These are phyloP conservation scores for Micoletzkya japonica DNA, from an alignment of 2,888 invertebrate species.

Conservation along the genomic window DNA sequence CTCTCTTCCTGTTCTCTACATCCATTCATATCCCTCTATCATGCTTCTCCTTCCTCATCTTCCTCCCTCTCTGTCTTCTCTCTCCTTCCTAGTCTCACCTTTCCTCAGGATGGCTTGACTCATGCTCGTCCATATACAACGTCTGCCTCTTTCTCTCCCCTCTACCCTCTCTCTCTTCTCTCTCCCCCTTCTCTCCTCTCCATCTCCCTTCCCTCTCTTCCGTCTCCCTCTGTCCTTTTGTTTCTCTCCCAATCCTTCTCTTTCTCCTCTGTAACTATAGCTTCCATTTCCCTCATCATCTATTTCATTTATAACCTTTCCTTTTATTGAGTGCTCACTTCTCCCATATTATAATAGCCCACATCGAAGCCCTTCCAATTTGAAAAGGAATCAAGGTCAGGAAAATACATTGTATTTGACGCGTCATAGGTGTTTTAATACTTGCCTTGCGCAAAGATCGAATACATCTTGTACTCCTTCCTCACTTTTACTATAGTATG, in stretches of 20 bases:
- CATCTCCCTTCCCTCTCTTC: neutral
- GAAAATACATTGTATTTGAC: too few relatives aligned
- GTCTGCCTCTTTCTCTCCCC: neutral
- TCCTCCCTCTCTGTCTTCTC: neutral
- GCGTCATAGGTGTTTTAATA: too few relatives aligned
- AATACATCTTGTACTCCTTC: too few relatives aligned
- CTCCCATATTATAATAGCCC: too few relatives aligned
- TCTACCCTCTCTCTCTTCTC: neutral
- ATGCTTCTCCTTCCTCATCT: neutral
- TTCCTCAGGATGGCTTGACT: neutral
- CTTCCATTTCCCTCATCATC: too few relatives aligned
- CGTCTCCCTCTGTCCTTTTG: neutral
- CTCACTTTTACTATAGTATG: too few relatives aligned
- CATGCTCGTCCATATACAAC: constrained; percentile 3
- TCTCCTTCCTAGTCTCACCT: constrained; percentile 4
- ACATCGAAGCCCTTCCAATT: too few relatives aligned
- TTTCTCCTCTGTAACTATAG: neutral
- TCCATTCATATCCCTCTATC: neutral
- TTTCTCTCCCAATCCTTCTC: neutral
- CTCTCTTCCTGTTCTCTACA: too few relatives aligned
- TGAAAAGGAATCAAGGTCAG: too few relatives aligned
- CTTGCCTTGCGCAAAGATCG: too few relatives aligned
- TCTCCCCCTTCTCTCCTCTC: constrained; percentile 5
- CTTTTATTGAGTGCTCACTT: too few relatives aligned
- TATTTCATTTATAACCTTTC: too few relatives aligned